Percentiles rank a stretch among this genome's conserved stretches.
phyloP scores from a whole-genome alignment of 2,888 invertebrate genomes.

The Amblyjoppa fuscipennis region DNA sequence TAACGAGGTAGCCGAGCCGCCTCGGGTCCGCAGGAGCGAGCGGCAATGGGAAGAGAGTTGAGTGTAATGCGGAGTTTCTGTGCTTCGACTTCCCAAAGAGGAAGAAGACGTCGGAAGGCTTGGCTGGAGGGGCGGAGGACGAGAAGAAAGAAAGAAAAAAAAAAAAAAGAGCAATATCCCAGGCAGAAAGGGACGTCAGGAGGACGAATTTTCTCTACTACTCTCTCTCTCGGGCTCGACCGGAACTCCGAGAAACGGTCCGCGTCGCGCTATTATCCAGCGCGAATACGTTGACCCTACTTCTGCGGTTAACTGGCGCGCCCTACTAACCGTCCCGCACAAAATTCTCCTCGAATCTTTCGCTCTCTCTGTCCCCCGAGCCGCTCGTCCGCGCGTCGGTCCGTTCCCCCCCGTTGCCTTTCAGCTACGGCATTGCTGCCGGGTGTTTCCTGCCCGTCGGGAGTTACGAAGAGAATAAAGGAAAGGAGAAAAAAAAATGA shows the following conservation, averaged over 20 bases:
- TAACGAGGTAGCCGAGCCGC: constrained; percentile 61
- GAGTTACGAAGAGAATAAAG: constrained; percentile 23
- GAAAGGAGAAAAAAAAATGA: constrained; percentile 14
- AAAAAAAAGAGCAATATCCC: constrained; percentile 40
- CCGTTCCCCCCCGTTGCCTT: constrained; percentile 5
- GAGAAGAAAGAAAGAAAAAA: constrained; percentile 1
- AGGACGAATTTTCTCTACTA: constrained; percentile 14
- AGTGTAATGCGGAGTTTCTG: not conserved
- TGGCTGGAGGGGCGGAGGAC: not conserved
- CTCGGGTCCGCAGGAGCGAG: constrained; percentile 7
- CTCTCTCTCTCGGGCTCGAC: constrained; percentile 22
- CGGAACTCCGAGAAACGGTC: constrained; percentile 38
- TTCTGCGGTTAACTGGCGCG: constrained; percentile 76
- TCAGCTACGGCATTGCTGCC: constrained; percentile 50
- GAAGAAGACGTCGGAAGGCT: constrained; percentile 39
- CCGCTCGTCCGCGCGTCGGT: not conserved
- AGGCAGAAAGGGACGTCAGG: constrained; percentile 54
- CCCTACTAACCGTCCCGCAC: constrained; percentile 80
- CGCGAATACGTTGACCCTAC: constrained; percentile 79
- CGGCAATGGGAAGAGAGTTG: not conserved
- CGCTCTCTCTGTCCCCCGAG: constrained; percentile 19
- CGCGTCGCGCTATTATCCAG: constrained; percentile 73
- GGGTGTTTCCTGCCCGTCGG: constrained; percentile 66
- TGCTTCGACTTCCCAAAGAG: constrained; percentile 44
- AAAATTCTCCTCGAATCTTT: constrained; percentile 63